Conservation (phyloP, 2,888 invertebrate genomes). For the Diarsia rubi region DNA sequence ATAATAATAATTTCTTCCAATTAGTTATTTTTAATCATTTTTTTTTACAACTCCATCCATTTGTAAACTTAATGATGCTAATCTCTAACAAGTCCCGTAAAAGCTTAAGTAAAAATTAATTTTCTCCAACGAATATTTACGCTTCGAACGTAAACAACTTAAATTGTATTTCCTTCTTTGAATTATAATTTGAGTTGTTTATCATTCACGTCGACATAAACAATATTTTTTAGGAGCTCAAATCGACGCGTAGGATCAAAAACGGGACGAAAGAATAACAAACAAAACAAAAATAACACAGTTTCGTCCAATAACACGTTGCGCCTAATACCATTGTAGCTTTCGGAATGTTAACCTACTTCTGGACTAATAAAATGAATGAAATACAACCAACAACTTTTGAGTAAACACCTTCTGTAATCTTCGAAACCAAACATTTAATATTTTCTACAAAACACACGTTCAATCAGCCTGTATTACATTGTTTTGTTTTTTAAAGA, state of each 20-base stretch:
- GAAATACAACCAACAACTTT: conserved; percentile 39
- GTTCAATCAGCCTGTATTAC: conserved; percentile 25
- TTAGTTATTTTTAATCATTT: conserved; percentile 18
- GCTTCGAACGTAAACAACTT: conserved; percentile 42
- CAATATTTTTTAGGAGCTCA: conserved; percentile 33
- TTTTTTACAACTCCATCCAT: conserved; percentile 19
- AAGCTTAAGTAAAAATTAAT: conserved; percentile 20
- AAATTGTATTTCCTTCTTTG: conserved; percentile 32
- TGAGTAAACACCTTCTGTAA: conserved; percentile 39
- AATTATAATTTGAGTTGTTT: conserved; percentile 45
- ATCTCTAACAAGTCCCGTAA: conserved; percentile 31
- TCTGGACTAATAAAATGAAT: conserved; percentile 35
- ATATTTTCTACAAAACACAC: conserved; percentile 28
- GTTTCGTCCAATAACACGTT: conserved; percentile 31
- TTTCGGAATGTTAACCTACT: conserved; percentile 43
- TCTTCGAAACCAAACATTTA: conserved; percentile 47
- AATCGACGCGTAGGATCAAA: conserved; percentile 30
- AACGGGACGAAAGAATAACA: conserved; percentile 42
- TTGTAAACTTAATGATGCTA: conserved; percentile 9
- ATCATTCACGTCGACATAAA: conserved; percentile 29
- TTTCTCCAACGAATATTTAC: conserved; percentile 29
- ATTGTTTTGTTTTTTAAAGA: conserved; percentile 24
- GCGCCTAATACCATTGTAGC: conserved; percentile 28
- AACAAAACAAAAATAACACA: conserved; percentile 40
- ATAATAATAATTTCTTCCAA: not conserved